Evolutionary conservation across 2,113 vertebrate species (phyloP).

Genomic region (Planiliza haematocheilus): DNA sequence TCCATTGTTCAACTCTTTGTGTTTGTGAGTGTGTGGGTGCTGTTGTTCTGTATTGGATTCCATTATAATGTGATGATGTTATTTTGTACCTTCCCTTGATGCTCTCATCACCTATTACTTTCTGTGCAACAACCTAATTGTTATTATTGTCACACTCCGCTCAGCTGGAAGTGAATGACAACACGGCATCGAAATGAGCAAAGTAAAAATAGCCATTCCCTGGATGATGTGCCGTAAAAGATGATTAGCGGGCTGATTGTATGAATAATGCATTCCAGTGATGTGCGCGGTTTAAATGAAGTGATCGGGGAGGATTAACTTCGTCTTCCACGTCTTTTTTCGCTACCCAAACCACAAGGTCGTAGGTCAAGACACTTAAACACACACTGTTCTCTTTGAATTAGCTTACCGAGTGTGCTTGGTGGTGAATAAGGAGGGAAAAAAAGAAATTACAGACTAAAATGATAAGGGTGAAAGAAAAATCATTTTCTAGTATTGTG

Average conservation of each 20-base stretch:
- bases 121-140: slow-evolving; percentile 55
- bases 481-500: slow-evolving; percentile 22
- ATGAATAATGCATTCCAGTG: slow-evolving; percentile 76
- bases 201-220: slow-evolving; percentile 66
- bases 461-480: slow-evolving; percentile 43
- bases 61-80: slow-evolving; percentile 17
- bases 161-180: slow-evolving; percentile 71
- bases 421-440: neutral
- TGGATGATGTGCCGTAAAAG: slow-evolving; percentile 68
- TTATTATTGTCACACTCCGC: slow-evolving; percentile 68
- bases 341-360: slow-evolving; percentile 42
- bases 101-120: slow-evolving; percentile 26
- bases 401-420: slow-evolving; percentile 28
- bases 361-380: slow-evolving; percentile 33
- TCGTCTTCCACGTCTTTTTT: neutral
- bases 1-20: neutral
- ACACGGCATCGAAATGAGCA: slow-evolving; percentile 58
- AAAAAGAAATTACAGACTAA: slow-evolving; percentile 3
- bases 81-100: slow-evolving; percentile 22
- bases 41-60: neutral
- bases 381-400: slow-evolving; percentile 26
- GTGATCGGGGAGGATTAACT: slow-evolving; percentile 18
- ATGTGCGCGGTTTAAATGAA: slow-evolving; percentile 64
- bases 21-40: neutral
- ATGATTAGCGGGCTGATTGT: slow-evolving; percentile 77